phyloP scores from a whole-genome alignment of 92 coral and sea anemone genomes.

The Diadumene lineata region DNA sequence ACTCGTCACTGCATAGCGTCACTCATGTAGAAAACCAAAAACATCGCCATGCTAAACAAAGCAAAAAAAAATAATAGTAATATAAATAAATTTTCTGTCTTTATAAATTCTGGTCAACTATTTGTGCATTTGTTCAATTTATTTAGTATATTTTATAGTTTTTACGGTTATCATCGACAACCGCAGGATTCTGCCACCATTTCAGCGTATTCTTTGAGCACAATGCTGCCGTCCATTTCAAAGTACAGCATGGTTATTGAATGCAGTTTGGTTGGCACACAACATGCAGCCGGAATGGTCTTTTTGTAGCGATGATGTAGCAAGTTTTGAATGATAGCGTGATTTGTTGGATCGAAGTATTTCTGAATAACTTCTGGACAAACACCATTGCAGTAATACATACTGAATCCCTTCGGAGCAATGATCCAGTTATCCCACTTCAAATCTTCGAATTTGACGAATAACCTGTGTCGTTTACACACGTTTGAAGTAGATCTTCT shows the following conservation, averaged over 20 bases:
- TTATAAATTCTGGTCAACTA: background rate
- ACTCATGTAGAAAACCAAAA: background rate
- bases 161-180: constrained; percentile 60
- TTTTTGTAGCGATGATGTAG: constrained; percentile 81
- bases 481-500: constrained; percentile 45
- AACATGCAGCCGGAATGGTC: constrained; percentile 88
- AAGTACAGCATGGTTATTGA: constrained; percentile 83
- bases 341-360: constrained; percentile 75
- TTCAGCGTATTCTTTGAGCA: constrained; percentile 69
- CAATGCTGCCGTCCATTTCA: constrained; percentile 82
- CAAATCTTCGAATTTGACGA: constrained; percentile 81
- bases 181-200: constrained; percentile 96
- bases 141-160: background rate
- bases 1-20: background rate
- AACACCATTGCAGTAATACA: constrained; percentile 84
- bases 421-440: constrained; percentile 85
- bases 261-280: constrained; percentile 93
- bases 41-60: constrained; percentile 6
- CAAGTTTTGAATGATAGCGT: constrained; percentile 88
- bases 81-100: constrained; percentile 29
- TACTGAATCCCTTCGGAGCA: constrained; percentile 91
- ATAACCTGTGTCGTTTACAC: constrained; percentile 76
- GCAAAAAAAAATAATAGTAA: constrained; percentile 1
- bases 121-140: background rate
- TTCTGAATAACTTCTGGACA: constrained; percentile 88